A percentile compares a stretch with the other conserved stretches of the same genome.
These are phyloP conservation scores for Mus minutoides DNA, from an alignment of 2,797 vertebrate species.

Conservation along the genomic window DNA sequence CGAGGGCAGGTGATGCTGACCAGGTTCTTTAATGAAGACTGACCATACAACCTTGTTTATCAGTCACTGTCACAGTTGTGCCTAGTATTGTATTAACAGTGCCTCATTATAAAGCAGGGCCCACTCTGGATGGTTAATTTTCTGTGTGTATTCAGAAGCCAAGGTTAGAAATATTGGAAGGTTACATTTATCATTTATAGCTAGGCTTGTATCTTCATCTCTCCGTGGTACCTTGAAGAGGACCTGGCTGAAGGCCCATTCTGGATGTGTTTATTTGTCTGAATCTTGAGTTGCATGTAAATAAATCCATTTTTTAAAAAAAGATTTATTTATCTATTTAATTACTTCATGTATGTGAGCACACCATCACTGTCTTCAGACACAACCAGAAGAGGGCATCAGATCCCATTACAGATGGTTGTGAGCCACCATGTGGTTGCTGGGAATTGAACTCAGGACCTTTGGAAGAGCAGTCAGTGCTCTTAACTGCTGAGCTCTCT, in stretches of 20 bases:
- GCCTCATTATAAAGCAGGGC: background rate
- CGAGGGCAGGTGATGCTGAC: background rate
- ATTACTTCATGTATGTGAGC: background rate
- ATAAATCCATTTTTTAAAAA: background rate
- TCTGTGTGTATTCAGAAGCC: slow-evolving; percentile 8
- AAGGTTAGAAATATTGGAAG: slow-evolving; percentile 35
- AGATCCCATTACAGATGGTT: background rate
- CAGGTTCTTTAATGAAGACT: background rate
- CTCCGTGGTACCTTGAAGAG: background rate
- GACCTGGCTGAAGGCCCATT: background rate
- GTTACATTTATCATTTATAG: slow-evolving; percentile 24
- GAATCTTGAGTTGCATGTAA: background rate
- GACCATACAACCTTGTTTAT: background rate
- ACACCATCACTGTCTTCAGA: background rate
- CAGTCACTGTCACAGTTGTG: background rate
- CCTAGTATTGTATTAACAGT: background rate
- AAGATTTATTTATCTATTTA: background rate
- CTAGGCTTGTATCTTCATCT: background rate
- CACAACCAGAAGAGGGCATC: background rate
- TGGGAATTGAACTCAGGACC: background rate
- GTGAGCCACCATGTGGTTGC: background rate
- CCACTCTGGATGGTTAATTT: background rate
- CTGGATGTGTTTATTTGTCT: background rate
- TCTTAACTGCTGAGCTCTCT: background rate
- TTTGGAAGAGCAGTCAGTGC: background rate